Percentiles rank a stretch among this genome's conserved stretches.
Conservation (phyloP, 1,140 invertebrate genomes). For the Camponotus vicinus region DNA sequence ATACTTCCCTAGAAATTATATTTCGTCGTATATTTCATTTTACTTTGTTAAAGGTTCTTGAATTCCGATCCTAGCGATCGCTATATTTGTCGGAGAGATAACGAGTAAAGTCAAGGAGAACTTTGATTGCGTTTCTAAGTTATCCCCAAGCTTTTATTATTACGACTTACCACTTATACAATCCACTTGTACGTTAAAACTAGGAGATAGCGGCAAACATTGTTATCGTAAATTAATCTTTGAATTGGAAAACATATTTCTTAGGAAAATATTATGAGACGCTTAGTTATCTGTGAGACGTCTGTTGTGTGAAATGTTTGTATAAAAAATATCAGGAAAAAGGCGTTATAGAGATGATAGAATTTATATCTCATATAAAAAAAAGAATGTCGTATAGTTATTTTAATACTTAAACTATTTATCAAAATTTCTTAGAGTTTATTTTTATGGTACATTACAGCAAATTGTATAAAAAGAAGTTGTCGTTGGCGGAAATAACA, state of each 20-base stretch:
- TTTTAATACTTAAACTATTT: slow-evolving; percentile 26
- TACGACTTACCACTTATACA: not conserved
- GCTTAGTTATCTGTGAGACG: slow-evolving; percentile 35
- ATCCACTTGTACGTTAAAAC: not conserved
- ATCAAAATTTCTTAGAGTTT: not conserved
- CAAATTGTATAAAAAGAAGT: slow-evolving; percentile 14
- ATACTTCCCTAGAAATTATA: slow-evolving; percentile 10
- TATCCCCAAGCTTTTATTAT: slow-evolving; percentile 28
- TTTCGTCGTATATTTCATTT: not conserved
- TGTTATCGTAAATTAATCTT: slow-evolving; percentile 44
- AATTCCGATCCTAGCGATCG: not conserved
- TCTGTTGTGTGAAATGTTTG: not conserved
- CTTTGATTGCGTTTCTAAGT: slow-evolving; percentile 38
- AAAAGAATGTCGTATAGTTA: not conserved
- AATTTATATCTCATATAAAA: not conserved
- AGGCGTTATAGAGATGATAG: not conserved
- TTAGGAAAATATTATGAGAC: not conserved
- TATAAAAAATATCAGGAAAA: not conserved
- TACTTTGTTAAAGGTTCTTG: not conserved
- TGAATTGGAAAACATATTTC: slow-evolving; percentile 30
- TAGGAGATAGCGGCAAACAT: slow-evolving; percentile 36
- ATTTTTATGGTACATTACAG: not conserved
- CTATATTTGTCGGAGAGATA: not conserved
- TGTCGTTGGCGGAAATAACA: slow-evolving; percentile 24
- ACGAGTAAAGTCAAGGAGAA: slow-evolving; percentile 32